Base-by-base conservation (phyloP, 2,797 vertebrate species). In the Florisuga fusca region DNA sequence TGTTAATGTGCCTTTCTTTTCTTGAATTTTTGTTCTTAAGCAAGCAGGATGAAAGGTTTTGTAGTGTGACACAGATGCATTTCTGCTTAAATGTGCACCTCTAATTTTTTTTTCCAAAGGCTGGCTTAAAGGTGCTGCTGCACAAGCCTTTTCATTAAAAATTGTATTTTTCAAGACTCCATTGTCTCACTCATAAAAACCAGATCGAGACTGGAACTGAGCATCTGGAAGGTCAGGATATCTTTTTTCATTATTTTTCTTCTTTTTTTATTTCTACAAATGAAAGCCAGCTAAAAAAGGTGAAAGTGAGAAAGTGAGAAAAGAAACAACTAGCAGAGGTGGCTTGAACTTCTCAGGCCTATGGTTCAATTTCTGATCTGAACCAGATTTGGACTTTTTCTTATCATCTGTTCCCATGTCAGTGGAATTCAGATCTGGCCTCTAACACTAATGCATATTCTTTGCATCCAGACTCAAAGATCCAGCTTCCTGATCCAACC, bases 131-230 rank as follows among this genome's bases (percentile, higher is more conserved):
- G 59, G 71, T 84, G 31, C 84, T 63, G 57, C 61, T 68, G 62
- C 45, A 80, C 57, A 90, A 68, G 36, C 15, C 45, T 92, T 90
- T 89, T 77, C 84, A 85, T 90, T 87, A 82, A 86, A 95, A 87
- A 31, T 13, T 20, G 64, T 29, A 48, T 53, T 87, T 91, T 90
- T 72, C 33, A 34, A 31, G 58, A 43, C 72, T 84, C 54, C 80
- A 19, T 82, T 82, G 76, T 81, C 51, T 87, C 80, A 76, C 63
- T 62, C 27, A 57, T 79, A 88, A 93, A 94, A 95, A 14, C 34
- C 71, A 61, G 19, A 84, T 81, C 2, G 20, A 43, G 66, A 46
- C 29, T 67, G 55, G 64, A 78, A 62, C 62, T 53, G 13, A 91
- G 48, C 33, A 45, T n/a, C 31, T 63, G 63, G 73, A 69, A 84